phyloP scores from a whole-genome alignment of 2,113 vertebrate genomes.

The Calypte anna region DNA sequence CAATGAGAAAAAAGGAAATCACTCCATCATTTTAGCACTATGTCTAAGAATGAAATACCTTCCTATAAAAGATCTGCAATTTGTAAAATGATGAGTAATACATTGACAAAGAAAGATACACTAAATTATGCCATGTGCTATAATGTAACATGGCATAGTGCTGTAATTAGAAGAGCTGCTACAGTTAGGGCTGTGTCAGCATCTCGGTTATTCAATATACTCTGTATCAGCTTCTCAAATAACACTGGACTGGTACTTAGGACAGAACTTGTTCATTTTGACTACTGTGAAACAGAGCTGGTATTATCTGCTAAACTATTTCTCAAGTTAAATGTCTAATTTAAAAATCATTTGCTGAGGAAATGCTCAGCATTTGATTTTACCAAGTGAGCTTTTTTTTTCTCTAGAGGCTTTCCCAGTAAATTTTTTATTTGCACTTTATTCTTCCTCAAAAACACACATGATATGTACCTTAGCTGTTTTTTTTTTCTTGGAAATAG shows the following conservation, averaged over 20 bases:
- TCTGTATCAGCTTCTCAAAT: neutral
- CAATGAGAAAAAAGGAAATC: conserved; percentile 65
- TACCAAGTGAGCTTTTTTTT: neutral
- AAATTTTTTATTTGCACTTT: neutral
- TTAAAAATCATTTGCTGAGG: neutral
- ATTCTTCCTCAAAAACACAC: neutral
- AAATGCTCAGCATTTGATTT: neutral
- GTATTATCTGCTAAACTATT: neutral
- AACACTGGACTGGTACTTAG: neutral
- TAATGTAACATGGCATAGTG: neutral
- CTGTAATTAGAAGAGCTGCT: conserved; percentile 2
- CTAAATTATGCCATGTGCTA: conserved; percentile 35
- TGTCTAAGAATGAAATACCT: conserved; percentile 53
- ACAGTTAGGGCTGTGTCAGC: conserved; percentile 24
- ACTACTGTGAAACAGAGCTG: neutral
- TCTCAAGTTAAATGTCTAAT: neutral
- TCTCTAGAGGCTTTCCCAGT: neutral
- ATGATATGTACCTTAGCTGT: rapidly evolving
- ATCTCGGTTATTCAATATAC: conserved; percentile 23
- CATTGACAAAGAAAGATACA: conserved; percentile 51
- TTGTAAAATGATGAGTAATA: conserved; percentile 67
- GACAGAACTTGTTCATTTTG: neutral
- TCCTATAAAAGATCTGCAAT: conserved; percentile 59
- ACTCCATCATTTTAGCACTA: conserved; percentile 58
- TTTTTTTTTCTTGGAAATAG: neutral